Evolutionary conservation across 2,888 invertebrate species (phyloP), one percentile per base, ranked within the genome.

Genomic region (Caenorhabditis parvicauda): DNA sequence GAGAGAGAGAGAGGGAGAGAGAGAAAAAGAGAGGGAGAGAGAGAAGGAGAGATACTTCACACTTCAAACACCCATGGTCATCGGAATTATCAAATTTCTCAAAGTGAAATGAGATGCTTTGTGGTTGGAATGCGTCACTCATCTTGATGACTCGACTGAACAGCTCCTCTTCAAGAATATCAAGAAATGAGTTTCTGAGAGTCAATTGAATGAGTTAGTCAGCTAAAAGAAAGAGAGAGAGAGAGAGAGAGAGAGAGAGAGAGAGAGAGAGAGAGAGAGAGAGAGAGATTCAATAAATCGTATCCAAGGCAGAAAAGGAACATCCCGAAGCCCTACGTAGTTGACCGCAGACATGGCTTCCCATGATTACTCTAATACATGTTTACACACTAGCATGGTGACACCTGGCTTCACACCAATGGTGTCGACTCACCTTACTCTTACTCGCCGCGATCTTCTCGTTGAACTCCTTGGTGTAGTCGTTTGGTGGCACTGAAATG

Each of bases 401-500:
- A n/a, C n/a, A n/a, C n/a, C n/a, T n/a, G n/a, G n/a, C n/a, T n/a
- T n/a, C n/a, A n/a, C n/a, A n/a, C n/a, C n/a, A n/a, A n/a, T n/a
- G n/a, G n/a, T n/a, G n/a, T n/a, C 27, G 41, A 63, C 63, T 63
- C 28, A 63, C 63, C 41, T 63, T 63, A 25, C 58, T 47, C 53
- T 54, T 63, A 39, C 43, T 63, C 49, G 48, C 52, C 7, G 63
- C 51, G 43, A 63, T 42, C 39, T 25, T 41, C 27, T 55, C 44
- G 32, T 53, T 58, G 52, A 58, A 63, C n/a, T 38, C n/a, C 3
- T 54, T 38, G 21, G 63, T 49, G 49, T 38, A 45, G 32, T 63
- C 58, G 63, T 63, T 63, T 54, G 55, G 44, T 9, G 63, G 63
- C 22, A 63, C 63, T 63, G 58, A 37, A 53, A 58, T 28, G 28